Conservation (phyloP, 1,140 invertebrate species). For the Drosophila mayri region DNA sequence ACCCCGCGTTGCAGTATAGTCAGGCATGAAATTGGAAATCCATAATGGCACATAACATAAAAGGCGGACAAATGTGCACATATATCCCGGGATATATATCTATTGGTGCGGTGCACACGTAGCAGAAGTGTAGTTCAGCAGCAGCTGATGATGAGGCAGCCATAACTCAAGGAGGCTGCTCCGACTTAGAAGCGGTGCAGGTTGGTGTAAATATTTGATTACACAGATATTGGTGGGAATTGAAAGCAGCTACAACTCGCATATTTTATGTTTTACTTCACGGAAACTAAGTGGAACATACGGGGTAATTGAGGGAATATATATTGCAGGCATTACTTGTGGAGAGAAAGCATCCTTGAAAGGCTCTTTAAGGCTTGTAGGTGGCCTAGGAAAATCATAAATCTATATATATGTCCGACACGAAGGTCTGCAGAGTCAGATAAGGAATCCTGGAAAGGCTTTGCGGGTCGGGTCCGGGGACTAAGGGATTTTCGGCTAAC, state of each 20-base stretch:
- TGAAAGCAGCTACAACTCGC: not conserved
- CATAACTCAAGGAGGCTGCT: conserved; percentile 5
- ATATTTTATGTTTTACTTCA: not conserved
- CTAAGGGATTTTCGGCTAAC: too few relatives aligned
- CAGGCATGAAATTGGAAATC: conserved; percentile 79
- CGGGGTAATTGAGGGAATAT: not conserved
- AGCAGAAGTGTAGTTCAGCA: conserved; percentile 1
- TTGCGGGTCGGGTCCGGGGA: too few relatives aligned
- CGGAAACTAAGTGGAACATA: too few relatives aligned
- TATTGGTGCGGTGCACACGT: conserved; percentile 12
- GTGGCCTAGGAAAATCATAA: not conserved
- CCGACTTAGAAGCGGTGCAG: not conserved
- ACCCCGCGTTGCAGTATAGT: conserved; percentile 37
- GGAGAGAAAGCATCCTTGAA: not conserved
- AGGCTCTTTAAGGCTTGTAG: not conserved
- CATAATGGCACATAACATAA: conserved; percentile 62
- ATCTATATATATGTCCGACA: not conserved
- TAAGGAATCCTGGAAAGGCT: too few relatives aligned
- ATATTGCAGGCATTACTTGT: not conserved
- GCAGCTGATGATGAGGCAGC: not conserved
- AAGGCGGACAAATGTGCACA: conserved; percentile 24
- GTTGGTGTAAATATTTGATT: conserved; percentile 32
- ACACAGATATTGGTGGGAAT: conserved; percentile 5
- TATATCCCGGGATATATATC: not conserved
- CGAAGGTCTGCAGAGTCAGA: not conserved